Evolutionary conservation across 2,888 invertebrate genomes (phyloP), one percentile per base, ranked within the genome.

Genomic region (Syrista parreyssii): DNA sequence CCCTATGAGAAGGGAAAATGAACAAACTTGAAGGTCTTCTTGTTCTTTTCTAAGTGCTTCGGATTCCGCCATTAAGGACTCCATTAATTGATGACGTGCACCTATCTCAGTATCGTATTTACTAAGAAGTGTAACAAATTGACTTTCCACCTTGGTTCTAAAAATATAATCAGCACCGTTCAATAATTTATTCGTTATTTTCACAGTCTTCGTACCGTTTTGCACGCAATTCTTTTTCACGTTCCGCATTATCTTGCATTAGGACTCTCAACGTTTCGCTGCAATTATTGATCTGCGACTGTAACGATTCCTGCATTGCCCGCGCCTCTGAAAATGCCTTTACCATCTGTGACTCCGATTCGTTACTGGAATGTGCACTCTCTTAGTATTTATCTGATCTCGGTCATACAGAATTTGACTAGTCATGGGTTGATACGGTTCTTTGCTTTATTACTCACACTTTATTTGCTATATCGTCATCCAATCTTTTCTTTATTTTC

Each of bases 51-150:
- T 80, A 12, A 87, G 78, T 1, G 69, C 36, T 75, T 79, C 36
- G 30, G 85, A 81, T 72, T 87, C 81, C 4, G 6, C 68, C 12
- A 82, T 77, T 32, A 89, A 82, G 55, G 80, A 75, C 72, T 82
- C 81, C 83, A 86, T 86, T 32, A 81, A 77, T 34, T 80, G 75
- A 77, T 87, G 77, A 76, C 85, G 81, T 23, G 76, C 81, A 11
- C 81, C 84, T 31, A 90, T 84, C 31, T 86, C 85, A 12, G 74
- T 71, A 73, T 89, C 89, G 79, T 89, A 90, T 12, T 83, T 83
- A 0, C 76, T 78, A 11, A 88, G 40, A 31, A 82, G 79, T 12
- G 74, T 71, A 6, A 87, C 75, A 72, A 79, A 82, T 73, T 81
- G 78, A 2, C 79, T 76, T 75, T 87, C 86, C 4, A 79, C 80